Conservation (phyloP, 2,888 invertebrate species). For the Argyresthia goedartella region DNA sequence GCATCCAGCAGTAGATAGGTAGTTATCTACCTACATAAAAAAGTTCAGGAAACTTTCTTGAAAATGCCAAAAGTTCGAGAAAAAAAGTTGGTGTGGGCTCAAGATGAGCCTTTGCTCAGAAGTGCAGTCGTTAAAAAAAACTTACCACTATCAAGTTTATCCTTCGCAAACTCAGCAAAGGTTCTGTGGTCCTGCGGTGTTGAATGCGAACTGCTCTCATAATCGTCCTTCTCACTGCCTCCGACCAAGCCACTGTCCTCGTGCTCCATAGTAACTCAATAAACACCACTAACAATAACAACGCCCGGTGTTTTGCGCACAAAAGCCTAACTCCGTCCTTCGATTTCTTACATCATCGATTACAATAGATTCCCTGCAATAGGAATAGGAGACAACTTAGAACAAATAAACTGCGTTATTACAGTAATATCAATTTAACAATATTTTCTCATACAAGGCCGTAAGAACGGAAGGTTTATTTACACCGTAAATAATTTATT, state of each 20-base stretch:
- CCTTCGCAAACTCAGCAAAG: constrained; percentile 62
- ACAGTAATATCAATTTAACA: background rate
- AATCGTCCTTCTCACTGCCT: constrained; percentile 48
- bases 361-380: constrained; percentile 28
- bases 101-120: too few species aligned
- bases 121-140: background rate
- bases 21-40: too few species aligned
- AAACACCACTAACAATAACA: constrained; percentile 28
- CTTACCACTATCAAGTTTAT: constrained; percentile 61
- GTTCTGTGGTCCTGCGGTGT: constrained; percentile 60
- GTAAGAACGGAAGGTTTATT: constrained; percentile 15
- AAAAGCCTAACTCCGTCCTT: constrained; percentile 26
- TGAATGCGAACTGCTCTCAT: constrained; percentile 53
- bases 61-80: too few species aligned
- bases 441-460: background rate
- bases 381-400: background rate
- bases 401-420: background rate
- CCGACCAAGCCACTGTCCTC: constrained; percentile 35
- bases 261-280: constrained; percentile 35
- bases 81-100: too few species aligned
- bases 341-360: constrained; percentile 66
- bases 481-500: constrained; percentile 24
- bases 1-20: too few species aligned
- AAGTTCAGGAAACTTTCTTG: too few species aligned
- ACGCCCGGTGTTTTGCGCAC: constrained; percentile 21